Evolutionary conservation across 2,888 invertebrate genomes (phyloP).

Genomic region (Drosophila merina): DNA sequence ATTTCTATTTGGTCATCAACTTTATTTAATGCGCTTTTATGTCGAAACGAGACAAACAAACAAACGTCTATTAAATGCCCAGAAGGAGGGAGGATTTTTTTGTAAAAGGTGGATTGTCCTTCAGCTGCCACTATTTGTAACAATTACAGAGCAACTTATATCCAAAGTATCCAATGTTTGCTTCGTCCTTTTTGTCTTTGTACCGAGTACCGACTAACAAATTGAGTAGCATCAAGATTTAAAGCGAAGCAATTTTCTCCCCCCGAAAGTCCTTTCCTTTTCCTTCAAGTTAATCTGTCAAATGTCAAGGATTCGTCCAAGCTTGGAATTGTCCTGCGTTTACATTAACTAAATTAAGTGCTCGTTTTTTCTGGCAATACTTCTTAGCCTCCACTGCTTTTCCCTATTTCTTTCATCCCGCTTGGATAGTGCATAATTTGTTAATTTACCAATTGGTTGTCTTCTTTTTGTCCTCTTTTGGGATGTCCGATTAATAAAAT

Average conservation of each 20-base stretch:
- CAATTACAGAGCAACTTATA: constrained; percentile 53
- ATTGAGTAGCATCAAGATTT: constrained; percentile 69
- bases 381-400: constrained; percentile 1
- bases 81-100: not conserved
- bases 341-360: constrained; percentile 77
- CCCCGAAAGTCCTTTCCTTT: constrained; percentile 37
- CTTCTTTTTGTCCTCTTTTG: constrained; percentile 26
- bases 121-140: constrained; percentile 43
- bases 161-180: constrained; percentile 41
- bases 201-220: constrained; percentile 55
- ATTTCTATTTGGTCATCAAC: constrained; percentile 57
- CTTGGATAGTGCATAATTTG: constrained; percentile 66
- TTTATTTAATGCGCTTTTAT: constrained; percentile 52
- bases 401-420: constrained; percentile 29
- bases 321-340: constrained; percentile 44
- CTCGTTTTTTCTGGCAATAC: constrained; percentile 29
- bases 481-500: constrained; percentile 30
- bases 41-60: constrained; percentile 44
- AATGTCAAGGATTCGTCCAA: constrained; percentile 62
- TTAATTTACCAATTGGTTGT: constrained; percentile 69
- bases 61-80: constrained; percentile 52
- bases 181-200: constrained; percentile 36
- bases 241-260: constrained; percentile 65
- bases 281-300: constrained; percentile 75
- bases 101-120: constrained; percentile 31